Evolutionary conservation across 1,140 invertebrate genomes (phyloP), one percentile per base, ranked within the genome.

Genomic region (Hyphantria cunea): DNA sequence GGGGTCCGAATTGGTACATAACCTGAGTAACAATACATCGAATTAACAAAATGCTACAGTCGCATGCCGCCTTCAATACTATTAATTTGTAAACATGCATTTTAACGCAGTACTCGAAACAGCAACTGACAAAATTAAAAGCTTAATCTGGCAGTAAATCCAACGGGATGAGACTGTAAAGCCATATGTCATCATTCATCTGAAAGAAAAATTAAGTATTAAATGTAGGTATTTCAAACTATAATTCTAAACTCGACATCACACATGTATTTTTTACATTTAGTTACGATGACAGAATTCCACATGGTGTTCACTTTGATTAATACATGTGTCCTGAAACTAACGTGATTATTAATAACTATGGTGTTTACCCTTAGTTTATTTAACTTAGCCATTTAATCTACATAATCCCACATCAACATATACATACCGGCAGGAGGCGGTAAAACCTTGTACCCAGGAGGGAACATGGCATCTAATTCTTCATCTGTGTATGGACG

Each of bases 1-100:
- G 99, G 99, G 7, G 99, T 99, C 76, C 99, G 93, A 59, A 99
- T 98, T 4, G 99, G 99, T 61, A 99, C 94, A 82, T 99, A 99
- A 39, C 95, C 94, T 93, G 83, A 71, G 64, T 80, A 84, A 88
- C 78, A 87, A 86, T 52, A 66, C 52, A 54, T 48, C 17, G 51
- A 63, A 70, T 69, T 49, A 69, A 61, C 56, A 61, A 15, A 59
- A 37, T 49, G 34, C 10, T 17, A 56, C 71, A 54, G 48, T 70
- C 68, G 34, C 50, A 60, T 58, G 67, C 61, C 61, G 63, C 25
- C 45, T 9, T 9, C n/a, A 58, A 58, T 47, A 17, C 53, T 49
- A 58, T 47, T 56, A 47, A 17, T 9, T 63, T 48, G 9, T 48
- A 51, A 41, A 17, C 61, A 64, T 62, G 59, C 59, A 45, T 13